Base-by-base conservation (phyloP, 2,797 vertebrate species). In the Manis pentadactyla region DNA sequence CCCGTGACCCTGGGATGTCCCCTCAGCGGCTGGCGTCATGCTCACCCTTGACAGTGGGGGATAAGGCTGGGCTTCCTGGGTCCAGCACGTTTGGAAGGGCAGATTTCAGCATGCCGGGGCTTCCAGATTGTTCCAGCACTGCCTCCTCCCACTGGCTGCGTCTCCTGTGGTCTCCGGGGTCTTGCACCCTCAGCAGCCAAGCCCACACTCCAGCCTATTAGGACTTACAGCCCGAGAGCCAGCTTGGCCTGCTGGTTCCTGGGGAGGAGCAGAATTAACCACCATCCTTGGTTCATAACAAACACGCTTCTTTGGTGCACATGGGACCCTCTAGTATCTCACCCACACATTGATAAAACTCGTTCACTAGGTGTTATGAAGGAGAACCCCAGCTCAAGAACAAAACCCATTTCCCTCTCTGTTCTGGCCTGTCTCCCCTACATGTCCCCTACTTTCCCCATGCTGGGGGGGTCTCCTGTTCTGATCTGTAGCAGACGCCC, bases 291-390 rank as follows among this genome's bases (percentile, higher is more conserved):
- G 71, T 3, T 29, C 49, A 2, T 5, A 13, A 7, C 2, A 1
- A 7, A 11, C 12, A 0, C 27, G 1, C 15, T 2, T n/a, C 15
- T 27, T 4, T 2, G 10, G 23, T 11, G 12, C 42, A 31, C 42
- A 4, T 5, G 42, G 0, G 15, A 25, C 39, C 39, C 39, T 23
- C 68, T 6, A 6, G 3, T 73, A 11, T 10, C 46, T 10, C 25
- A 19, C 55, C 69, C 39, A 21, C 12, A 42, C 4, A 18, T 29
- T 57, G 18, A 7, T 31, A 21, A 29, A 31, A 25, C 10, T 18
- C 25, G 10, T 29, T 37, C 37, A 21, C 15, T 29, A 18, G 39
- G 14, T 15, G 63, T 2, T 4, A 0, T 4, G 31, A 7, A 8
- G 31, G 37, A 79, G 34, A 29, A 21, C 6, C 27, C 13, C 2